phyloP scores from a whole-genome alignment of 2,113 vertebrate species.

The Cephalophus harveyi region DNA sequence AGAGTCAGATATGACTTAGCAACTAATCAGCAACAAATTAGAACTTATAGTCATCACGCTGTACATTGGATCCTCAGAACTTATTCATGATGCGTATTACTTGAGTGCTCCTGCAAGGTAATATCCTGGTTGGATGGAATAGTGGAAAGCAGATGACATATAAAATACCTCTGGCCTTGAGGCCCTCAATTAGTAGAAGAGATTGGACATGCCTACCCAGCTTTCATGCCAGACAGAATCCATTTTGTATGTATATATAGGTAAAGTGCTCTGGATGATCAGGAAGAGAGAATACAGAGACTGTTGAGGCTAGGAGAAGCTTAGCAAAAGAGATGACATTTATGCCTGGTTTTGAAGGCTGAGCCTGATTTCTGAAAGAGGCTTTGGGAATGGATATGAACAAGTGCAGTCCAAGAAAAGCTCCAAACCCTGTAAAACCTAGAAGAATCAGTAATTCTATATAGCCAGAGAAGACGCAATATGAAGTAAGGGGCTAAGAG shows the following conservation, averaged over 20 bases:
- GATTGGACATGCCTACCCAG: not conserved
- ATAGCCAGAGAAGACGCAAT: fast-evolving
- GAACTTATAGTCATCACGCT: not conserved
- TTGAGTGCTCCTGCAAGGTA: not conserved
- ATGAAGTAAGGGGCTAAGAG: not conserved
- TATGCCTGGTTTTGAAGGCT: not conserved
- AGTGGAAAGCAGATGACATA: not conserved
- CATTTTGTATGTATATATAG: not conserved
- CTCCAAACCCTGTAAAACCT: not conserved
- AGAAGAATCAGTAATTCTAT: not conserved
- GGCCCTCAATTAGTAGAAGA: no score
- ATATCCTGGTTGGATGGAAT: not conserved
- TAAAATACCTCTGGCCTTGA: not conserved
- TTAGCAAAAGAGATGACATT: not conserved
- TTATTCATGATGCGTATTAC: not conserved
- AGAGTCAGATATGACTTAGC: not conserved
- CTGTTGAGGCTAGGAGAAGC: not conserved
- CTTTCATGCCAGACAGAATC: not conserved
- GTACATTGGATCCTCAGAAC: no score
- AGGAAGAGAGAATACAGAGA: not conserved
- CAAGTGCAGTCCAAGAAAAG: not conserved
- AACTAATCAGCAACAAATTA: not conserved
- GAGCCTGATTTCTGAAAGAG: not conserved
- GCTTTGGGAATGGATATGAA: not conserved
- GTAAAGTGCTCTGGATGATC: not conserved